Evolutionary conservation across 2,797 vertebrate species (phyloP).

Genomic region (Aeoliscus strigatus): DNA sequence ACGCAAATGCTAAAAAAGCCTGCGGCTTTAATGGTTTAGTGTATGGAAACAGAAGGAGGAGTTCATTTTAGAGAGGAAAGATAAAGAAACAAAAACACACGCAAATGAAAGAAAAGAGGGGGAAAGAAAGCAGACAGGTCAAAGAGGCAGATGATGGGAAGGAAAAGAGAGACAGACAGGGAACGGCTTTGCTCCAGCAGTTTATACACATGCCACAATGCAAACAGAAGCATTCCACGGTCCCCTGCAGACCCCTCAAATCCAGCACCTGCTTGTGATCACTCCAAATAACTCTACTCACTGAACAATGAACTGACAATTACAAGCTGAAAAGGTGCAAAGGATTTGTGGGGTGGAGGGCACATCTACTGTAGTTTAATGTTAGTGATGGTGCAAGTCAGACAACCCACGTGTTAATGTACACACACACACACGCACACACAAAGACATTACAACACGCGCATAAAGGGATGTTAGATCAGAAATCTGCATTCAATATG

Average conservation of each 20-base stretch:
- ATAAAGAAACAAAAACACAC: background rate
- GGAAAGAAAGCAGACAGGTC: conserved; percentile 3
- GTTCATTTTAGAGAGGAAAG: background rate
- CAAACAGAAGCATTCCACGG: conserved; percentile 35
- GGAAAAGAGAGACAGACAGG: conserved; percentile 18
- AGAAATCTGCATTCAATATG: too few relatives aligned
- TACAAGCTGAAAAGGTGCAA: conserved; percentile 2
- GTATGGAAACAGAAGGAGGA: background rate
- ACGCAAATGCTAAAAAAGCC: conserved; percentile 14
- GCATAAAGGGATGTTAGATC: too few relatives aligned
- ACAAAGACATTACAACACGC: background rate
- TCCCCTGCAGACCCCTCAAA: conserved; percentile 43
- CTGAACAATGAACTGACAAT: too few relatives aligned
- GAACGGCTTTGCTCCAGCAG: conserved; percentile 43
- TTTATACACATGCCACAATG: conserved; percentile 62
- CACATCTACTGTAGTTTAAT: conserved; percentile 25
- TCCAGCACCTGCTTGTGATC: conserved; percentile 30
- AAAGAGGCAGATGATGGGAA: conserved; percentile 24
- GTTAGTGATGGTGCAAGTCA: conserved; percentile 42
- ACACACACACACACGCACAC: conserved; percentile 20
- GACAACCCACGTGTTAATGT: conserved; percentile 22
- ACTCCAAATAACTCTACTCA: too few relatives aligned
- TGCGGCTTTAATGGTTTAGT: conserved; percentile 15
- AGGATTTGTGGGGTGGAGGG: conserved; percentile 50
- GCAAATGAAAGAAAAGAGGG: conserved; percentile 4